Conservation (phyloP, 2,113 vertebrate species). For the Apteryx owenii region DNA sequence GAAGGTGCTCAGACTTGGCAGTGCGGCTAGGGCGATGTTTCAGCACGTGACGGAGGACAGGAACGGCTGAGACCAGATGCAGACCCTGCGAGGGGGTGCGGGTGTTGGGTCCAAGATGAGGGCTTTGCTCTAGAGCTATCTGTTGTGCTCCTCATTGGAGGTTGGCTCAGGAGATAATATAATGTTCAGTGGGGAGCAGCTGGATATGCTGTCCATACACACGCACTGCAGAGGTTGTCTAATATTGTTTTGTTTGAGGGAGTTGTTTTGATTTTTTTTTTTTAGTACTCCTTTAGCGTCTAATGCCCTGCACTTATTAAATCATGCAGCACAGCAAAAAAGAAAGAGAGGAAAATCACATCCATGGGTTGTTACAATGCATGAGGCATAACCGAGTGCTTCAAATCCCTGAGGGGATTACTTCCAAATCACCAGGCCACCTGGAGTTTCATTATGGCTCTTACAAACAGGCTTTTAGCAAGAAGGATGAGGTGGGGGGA, state of each 20-base stretch:
- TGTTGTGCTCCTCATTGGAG: not conserved
- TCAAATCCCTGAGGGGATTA: slow-evolving; percentile 70
- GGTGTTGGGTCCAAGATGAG: not conserved
- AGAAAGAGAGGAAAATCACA: slow-evolving; percentile 46
- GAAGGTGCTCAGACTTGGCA: not conserved
- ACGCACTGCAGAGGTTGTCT: not conserved
- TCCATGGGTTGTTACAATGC: slow-evolving; percentile 65
- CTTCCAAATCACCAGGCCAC: slow-evolving; percentile 64
- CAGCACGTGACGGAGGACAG: not conserved
- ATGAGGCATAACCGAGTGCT: slow-evolving; percentile 65
- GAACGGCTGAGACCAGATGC: not conserved
- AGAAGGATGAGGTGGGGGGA: slow-evolving; percentile 63
- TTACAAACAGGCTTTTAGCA: slow-evolving; percentile 71
- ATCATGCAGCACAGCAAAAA: slow-evolving; percentile 21
- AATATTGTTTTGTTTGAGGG: not conserved
- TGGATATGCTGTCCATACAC: not conserved
- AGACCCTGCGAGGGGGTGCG: not conserved
- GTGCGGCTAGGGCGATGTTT: not conserved
- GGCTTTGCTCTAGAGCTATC: not conserved
- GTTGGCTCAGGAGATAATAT: not conserved
- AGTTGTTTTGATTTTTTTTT: slow-evolving; percentile 10
- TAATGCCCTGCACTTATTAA: slow-evolving; percentile 55
- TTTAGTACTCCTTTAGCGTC: not conserved
- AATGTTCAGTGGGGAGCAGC: not conserved
- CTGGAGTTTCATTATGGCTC: slow-evolving; percentile 71